Conservation (phyloP, 2,797 vertebrate species). For the Pelobates cultripes region DNA sequence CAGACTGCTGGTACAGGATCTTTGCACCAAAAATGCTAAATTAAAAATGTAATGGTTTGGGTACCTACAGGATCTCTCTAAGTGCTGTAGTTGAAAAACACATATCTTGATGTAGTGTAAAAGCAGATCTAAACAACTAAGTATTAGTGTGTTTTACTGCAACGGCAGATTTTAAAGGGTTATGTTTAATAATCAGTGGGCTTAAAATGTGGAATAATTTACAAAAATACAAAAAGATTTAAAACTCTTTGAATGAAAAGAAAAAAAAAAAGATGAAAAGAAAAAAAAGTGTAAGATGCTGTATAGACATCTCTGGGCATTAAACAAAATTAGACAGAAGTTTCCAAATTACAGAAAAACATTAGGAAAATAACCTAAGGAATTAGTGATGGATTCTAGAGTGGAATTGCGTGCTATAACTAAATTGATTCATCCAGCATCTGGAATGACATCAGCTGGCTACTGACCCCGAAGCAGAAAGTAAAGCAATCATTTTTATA, state of each 20-base stretch:
- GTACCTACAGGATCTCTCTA: too few species aligned
- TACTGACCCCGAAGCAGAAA: slow-evolving; percentile 38
- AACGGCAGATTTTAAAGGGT: too few species aligned
- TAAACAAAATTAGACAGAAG: slow-evolving; percentile 35
- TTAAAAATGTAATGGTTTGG: too few species aligned
- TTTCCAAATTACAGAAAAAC: slow-evolving; percentile 36
- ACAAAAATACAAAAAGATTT: background rate
- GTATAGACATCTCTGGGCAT: slow-evolving; percentile 20
- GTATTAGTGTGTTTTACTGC: too few species aligned
- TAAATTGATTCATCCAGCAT: slow-evolving; percentile 46
- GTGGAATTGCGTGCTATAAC: slow-evolving; percentile 40
- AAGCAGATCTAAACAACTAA: too few species aligned
- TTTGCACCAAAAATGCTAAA: too few species aligned
- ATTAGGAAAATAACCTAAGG: slow-evolving; percentile 37
- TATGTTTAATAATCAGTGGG: too few species aligned
- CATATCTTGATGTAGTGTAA: too few species aligned
- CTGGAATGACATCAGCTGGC: slow-evolving; percentile 52
- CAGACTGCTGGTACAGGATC: too few species aligned
- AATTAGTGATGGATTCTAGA: slow-evolving; percentile 27
- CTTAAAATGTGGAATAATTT: too few species aligned
- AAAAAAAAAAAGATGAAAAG: background rate
- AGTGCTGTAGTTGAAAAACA: too few species aligned
- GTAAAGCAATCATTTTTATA: slow-evolving; percentile 23
- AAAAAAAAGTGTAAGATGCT: slow-evolving; percentile 22
- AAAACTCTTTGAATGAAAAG: slow-evolving; percentile 30